Evolutionary conservation across 1,140 invertebrate genomes (phyloP).

Genomic region (Eueides isabella): DNA sequence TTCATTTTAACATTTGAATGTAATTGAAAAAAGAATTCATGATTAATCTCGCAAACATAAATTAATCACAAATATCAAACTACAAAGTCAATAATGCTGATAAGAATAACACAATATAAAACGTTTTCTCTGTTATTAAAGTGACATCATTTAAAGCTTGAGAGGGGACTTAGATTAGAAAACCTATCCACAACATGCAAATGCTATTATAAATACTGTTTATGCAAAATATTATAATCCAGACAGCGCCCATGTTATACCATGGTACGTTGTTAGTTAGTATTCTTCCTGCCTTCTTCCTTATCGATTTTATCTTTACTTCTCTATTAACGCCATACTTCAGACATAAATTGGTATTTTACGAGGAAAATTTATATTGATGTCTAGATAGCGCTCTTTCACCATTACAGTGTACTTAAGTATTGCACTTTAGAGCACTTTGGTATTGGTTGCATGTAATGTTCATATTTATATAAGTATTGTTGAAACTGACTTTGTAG

Average conservation of each 20-base stretch:
- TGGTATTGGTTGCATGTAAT: too few relatives aligned
- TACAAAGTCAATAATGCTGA: too few relatives aligned
- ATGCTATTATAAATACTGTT: not conserved
- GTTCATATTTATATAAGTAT: too few relatives aligned
- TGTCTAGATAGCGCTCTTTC: not conserved
- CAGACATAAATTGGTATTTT: not conserved
- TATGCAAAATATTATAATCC: constrained; percentile 5
- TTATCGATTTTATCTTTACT: constrained; percentile 6
- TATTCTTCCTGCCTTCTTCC: not conserved
- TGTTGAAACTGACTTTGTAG: too few relatives aligned
- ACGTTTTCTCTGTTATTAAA: not conserved
- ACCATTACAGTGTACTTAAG: too few relatives aligned
- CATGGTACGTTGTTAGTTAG: not conserved
- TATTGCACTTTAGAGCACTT: too few relatives aligned
- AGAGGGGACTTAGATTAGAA: not conserved
- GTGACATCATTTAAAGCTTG: not conserved
- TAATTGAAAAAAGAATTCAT: too few relatives aligned
- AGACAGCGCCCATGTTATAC: not conserved
- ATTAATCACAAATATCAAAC: too few relatives aligned
- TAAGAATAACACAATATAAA: not conserved
- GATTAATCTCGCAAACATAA: too few relatives aligned
- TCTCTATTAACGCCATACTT: not conserved
- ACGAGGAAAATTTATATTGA: not conserved
- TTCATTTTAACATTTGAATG: too few relatives aligned
- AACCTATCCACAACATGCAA: not conserved